Base-by-base conservation (phyloP, 2,113 vertebrate species). In the Maccullochella peelii region DNA sequence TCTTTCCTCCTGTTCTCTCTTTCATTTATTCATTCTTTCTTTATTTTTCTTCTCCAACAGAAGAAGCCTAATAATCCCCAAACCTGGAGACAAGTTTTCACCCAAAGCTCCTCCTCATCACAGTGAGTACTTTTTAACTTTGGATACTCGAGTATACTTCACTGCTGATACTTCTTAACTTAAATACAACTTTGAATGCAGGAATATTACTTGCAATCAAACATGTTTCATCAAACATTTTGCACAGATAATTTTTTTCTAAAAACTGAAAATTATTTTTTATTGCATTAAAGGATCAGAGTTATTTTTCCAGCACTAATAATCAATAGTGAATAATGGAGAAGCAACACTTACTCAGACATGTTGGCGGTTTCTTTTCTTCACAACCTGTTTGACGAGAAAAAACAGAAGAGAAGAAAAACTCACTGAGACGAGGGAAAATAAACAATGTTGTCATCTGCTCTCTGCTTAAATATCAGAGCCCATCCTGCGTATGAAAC, bases 341-440 rank as follows among this genome's bases (percentile, higher is more conserved):
- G 30, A 23, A 21, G 8, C 0, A 36, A 54, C 49, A 95, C 95
- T 93, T 83, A 96, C 95, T 96, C 95, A 75, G 95, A 95, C 95
- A 96, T 96, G 79, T 79, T 95, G 93, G 77, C 77, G 40, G 79
- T 40, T 83, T 88, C 15, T 93, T 82, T 77, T 72, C 83, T 83
- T 92, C 82, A 85, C 80, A 3, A 8, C 83, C 93, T 94, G 82
- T 84, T 57, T 25, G 44, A 30, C 3, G 16, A 54, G 6, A 58
- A 50, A n/a, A 59, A 10, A 83, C 23, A 54, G 49, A 10, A 83
- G 20, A 54, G 49, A 49, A 36, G 67, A 80, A 40, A 61, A 62
- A 52, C 1, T 52, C 8, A 27, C 7, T 63, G 90, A 82, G 94
- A 95, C 79, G 89, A 77, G 0, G 81, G 96, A 72, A 66, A 82